Percentiles rank a stretch among this genome's conserved stretches.
These are phyloP conservation scores for Beris chalybata DNA, from an alignment of 2,888 invertebrate species.

Conservation along the genomic window DNA sequence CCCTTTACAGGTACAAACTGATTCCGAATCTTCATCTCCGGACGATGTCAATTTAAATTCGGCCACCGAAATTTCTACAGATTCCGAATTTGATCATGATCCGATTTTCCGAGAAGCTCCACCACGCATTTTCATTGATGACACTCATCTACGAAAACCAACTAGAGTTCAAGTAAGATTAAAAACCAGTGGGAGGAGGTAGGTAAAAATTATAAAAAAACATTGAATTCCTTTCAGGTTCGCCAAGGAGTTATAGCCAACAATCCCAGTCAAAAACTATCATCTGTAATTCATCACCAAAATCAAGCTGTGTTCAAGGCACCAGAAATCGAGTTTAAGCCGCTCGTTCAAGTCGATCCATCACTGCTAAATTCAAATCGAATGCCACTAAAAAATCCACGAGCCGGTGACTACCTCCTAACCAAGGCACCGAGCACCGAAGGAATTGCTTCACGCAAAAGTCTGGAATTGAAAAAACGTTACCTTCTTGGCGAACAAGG, in stretches of 20 bases:
- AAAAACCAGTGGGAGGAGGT: not conserved
- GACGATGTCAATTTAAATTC: constrained; percentile 78
- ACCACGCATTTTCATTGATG: constrained; percentile 76
- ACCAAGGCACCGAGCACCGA: constrained; percentile 84
- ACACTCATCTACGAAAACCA: constrained; percentile 63
- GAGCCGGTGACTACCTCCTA: constrained; percentile 73
- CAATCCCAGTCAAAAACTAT: constrained; percentile 42
- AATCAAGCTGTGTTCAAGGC: constrained; percentile 40
- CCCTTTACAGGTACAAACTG: constrained; percentile 64
- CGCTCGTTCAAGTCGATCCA: constrained; percentile 56
- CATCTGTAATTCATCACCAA: constrained; percentile 38
- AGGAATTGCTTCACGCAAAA: constrained; percentile 84
- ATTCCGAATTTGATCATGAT: constrained; percentile 89
- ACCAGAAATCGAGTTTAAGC: constrained; percentile 53
- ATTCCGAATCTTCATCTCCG: constrained; percentile 66
- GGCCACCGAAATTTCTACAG: constrained; percentile 89
- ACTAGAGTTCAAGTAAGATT: constrained; percentile 66
- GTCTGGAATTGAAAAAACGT: constrained; percentile 81
- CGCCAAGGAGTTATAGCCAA: constrained; percentile 51
- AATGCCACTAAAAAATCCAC: constrained; percentile 60
- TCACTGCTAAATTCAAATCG: constrained; percentile 51
- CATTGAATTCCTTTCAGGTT: constrained; percentile 43
- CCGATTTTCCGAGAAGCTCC: constrained; percentile 67
- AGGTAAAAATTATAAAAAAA: constrained; percentile 1
- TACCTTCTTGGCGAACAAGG: constrained; percentile 76